Percentiles rank a stretch among this genome's conserved stretches.
These are phyloP conservation scores for Pogonus chalceus DNA, from an alignment of 1,140 invertebrate species.

Conservation along the genomic window DNA sequence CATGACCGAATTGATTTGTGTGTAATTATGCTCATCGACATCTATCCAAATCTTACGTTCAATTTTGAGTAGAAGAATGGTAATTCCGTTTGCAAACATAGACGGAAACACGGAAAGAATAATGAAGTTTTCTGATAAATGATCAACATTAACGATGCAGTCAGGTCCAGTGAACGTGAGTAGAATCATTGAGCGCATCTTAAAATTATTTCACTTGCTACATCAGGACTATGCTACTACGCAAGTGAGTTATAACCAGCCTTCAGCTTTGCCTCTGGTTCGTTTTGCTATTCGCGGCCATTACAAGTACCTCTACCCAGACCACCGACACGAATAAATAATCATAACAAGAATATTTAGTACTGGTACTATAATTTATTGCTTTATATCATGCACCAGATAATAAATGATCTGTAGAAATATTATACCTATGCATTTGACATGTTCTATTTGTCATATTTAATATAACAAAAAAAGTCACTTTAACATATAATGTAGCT, in stretches of 20 bases:
- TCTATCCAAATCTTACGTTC: background rate
- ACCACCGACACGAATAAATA: too few species aligned
- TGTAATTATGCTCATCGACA: background rate
- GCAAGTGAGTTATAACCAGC: background rate
- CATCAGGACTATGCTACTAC: background rate
- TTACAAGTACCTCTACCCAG: too few species aligned
- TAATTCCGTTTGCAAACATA: background rate
- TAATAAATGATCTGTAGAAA: too few species aligned
- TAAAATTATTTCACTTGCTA: constrained; percentile 4
- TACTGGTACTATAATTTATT: too few species aligned
- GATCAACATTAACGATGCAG: constrained; percentile 1
- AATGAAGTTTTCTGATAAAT: constrained; percentile 7
- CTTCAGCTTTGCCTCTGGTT: too few species aligned
- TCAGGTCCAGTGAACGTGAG: background rate
- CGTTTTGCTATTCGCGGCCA: too few species aligned
- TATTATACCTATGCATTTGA: too few species aligned
- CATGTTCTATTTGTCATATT: too few species aligned
- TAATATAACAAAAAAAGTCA: too few species aligned
- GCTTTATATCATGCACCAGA: too few species aligned
- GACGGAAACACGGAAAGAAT: background rate
- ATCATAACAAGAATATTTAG: too few species aligned
- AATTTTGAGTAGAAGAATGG: background rate
- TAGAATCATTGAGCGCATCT: background rate
- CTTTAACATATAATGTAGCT: too few species aligned
- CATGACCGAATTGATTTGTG: background rate